Evolutionary conservation across 2,888 invertebrate genomes (phyloP).

Genomic region (Ennomos fuscantarius): DNA sequence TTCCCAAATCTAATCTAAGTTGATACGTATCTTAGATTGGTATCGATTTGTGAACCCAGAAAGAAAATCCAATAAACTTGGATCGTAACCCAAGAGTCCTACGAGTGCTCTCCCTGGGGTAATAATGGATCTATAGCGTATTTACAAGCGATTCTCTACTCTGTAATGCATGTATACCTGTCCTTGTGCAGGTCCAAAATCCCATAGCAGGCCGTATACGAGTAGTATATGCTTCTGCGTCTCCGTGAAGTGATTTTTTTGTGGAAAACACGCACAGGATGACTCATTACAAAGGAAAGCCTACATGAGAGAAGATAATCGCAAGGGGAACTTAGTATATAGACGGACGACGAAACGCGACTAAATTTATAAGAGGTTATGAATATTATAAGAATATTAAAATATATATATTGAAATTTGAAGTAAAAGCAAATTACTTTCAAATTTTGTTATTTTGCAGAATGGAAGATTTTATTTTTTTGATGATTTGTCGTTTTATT

Average conservation of each 20-base stretch:
- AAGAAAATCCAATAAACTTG: conserved; percentile 44
- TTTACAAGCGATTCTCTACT: too few species aligned
- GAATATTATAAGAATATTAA: too few species aligned
- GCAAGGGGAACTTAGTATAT: conserved; percentile 5
- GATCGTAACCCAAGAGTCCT: conserved; percentile 10
- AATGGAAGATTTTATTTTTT: too few species aligned
- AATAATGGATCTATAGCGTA: conserved; percentile 1
- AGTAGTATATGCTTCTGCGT: conserved; percentile 61
- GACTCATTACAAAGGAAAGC: conserved; percentile 60
- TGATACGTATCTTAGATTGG: conserved; percentile 13
- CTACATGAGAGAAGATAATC: conserved; percentile 20
- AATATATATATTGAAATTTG: too few species aligned
- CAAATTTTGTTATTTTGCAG: too few species aligned
- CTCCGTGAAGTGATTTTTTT: conserved; percentile 51
- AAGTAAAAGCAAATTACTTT: too few species aligned
- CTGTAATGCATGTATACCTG: too few species aligned
- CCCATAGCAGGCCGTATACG: conserved; percentile 47
- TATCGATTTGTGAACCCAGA: conserved; percentile 35
- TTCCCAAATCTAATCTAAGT: conserved; percentile 4
- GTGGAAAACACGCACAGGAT: conserved; percentile 58
- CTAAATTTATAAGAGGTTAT: not conserved
- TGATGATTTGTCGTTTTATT: too few species aligned
- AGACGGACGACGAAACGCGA: conserved; percentile 14
- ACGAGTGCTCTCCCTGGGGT: conserved; percentile 8
- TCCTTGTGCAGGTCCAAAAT: conserved; percentile 32